Conservation (phyloP, 2,797 vertebrate genomes). For the Dryobates pubescens region DNA sequence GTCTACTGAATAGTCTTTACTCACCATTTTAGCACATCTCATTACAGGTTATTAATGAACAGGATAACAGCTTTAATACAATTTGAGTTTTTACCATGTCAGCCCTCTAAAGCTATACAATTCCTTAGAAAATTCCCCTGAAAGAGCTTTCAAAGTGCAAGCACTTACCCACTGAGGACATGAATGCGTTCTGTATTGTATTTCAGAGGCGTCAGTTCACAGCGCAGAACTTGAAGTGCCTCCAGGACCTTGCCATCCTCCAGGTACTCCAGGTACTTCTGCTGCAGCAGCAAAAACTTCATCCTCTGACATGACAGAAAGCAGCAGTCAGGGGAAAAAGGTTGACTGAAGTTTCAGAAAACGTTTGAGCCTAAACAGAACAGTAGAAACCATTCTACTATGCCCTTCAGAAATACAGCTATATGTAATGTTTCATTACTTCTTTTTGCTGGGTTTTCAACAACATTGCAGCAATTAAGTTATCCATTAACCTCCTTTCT, state of each 20-base stretch:
- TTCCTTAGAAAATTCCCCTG: neutral
- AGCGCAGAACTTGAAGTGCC: constrained; percentile 96
- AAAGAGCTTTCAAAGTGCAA: neutral
- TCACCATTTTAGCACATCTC: neutral
- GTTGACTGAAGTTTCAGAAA: constrained; percentile 83
- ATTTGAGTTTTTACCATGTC: neutral
- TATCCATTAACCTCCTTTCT: neutral
- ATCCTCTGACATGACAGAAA: constrained; percentile 92
- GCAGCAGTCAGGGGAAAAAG: constrained; percentile 81
- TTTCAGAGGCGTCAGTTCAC: constrained; percentile 96
- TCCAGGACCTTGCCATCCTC: constrained; percentile 99
- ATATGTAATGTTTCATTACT: constrained; percentile 73
- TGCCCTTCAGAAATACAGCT: constrained; percentile 73
- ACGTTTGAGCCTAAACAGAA: constrained; percentile 83
- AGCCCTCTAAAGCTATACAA: neutral
- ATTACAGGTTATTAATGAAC: neutral
- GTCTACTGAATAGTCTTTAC: neutral
- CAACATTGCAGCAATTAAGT: neutral
- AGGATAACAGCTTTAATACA: neutral
- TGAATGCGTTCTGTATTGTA: constrained; percentile 99
- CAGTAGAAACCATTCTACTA: constrained; percentile 82
- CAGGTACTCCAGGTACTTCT: constrained; percentile 99
- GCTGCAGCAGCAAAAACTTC: constrained; percentile 99
- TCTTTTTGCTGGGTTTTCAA: constrained; percentile 28
- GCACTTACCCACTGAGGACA: constrained; percentile 93